These are phyloP conservation scores for Tauraco erythrolophus DNA, from an alignment of 2,113 vertebrate species.

Conservation along the genomic window DNA sequence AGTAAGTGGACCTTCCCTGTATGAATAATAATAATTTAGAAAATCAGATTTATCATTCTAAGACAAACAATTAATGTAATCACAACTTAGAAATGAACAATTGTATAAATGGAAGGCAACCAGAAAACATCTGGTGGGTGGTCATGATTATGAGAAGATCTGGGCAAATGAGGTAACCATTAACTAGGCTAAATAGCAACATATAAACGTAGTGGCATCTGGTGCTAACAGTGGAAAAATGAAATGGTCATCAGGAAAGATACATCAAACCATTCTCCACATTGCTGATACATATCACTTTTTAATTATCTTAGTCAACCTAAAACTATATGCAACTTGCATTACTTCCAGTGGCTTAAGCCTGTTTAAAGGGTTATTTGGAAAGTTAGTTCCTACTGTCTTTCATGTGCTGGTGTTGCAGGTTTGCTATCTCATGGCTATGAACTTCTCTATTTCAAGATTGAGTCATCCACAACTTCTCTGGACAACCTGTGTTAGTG, in stretches of 20 bases:
- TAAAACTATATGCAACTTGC: neutral
- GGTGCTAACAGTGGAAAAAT: neutral
- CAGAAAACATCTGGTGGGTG: neutral
- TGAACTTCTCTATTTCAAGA: neutral
- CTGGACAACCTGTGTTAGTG: too few species aligned
- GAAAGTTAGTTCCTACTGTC: neutral
- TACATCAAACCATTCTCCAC: neutral
- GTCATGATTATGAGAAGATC: neutral
- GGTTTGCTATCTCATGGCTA: neutral
- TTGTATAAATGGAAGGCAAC: neutral
- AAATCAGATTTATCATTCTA: neutral
- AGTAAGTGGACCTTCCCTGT: neutral
- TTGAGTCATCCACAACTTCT: neutral
- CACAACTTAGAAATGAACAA: neutral
- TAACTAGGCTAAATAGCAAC: neutral
- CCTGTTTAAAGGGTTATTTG: neutral
- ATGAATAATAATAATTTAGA: neutral
- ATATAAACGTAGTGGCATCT: neutral
- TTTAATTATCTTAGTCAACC: neutral
- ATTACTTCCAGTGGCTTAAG: neutral
- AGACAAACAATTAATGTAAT: neutral
- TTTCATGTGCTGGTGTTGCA: neutral
- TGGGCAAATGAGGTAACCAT: neutral
- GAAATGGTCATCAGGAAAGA: neutral
- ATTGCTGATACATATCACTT: neutral